Conservation (phyloP, 2,888 invertebrate species). For the Leucophora obtusa region DNA sequence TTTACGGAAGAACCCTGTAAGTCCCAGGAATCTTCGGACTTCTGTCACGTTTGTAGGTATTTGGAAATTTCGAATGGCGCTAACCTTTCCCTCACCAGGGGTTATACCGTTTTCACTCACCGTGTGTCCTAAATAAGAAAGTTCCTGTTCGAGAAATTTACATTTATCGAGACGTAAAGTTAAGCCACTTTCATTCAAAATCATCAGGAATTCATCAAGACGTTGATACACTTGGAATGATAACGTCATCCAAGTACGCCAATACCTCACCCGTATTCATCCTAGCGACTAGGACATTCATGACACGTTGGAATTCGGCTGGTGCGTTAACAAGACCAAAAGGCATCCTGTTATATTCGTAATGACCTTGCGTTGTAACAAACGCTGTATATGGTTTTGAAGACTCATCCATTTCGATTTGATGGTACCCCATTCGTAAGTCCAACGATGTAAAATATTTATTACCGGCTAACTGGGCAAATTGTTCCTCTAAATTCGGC, state of each 20-base stretch:
- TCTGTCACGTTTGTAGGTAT: constrained; percentile 48
- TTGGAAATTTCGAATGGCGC: constrained; percentile 55
- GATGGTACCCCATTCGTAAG: neutral
- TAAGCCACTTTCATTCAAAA: constrained; percentile 1
- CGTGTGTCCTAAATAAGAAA: constrained; percentile 46
- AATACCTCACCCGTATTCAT: constrained; percentile 39
- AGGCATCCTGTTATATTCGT: constrained; percentile 55
- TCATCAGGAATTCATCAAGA: neutral
- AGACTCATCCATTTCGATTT: constrained; percentile 45
- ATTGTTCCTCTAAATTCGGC: too few species aligned
- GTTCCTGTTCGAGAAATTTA: constrained; percentile 50
- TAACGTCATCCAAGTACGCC: constrained; percentile 58
- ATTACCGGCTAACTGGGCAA: too few species aligned
- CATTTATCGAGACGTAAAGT: constrained; percentile 60
- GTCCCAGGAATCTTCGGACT: constrained; percentile 56
- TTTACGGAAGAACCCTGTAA: constrained; percentile 60
- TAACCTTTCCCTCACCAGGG: constrained; percentile 51
- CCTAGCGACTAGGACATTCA: constrained; percentile 26
- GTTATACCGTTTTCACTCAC: constrained; percentile 51
- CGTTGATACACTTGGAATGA: neutral
- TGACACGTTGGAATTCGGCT: constrained; percentile 45
- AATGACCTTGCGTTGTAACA: constrained; percentile 51
- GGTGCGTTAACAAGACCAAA: constrained; percentile 60
- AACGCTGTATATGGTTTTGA: constrained; percentile 45
- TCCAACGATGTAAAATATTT: too few species aligned